phyloP scores from a whole-genome alignment of 2,888 invertebrate species.

The Doris montereyensis region DNA sequence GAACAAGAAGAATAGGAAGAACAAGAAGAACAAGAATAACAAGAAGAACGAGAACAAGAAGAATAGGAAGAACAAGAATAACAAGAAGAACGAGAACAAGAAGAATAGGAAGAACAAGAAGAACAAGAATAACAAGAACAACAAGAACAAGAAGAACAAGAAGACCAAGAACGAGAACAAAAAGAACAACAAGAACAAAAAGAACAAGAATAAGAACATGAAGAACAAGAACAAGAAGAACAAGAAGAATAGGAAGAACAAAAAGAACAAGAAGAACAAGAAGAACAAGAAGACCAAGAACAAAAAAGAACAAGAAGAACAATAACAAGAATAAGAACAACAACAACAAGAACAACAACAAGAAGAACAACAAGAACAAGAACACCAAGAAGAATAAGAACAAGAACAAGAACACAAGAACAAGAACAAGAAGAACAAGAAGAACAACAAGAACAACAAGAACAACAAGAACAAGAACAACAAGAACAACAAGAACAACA shows the following conservation, averaged over 20 bases:
- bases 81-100: not conserved
- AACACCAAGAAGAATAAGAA: not conserved
- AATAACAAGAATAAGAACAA: slow-evolving; percentile 6
- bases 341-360: not conserved
- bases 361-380: not conserved
- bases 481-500: too few relatives aligned
- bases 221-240: slow-evolving; percentile 4
- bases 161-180: not conserved
- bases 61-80: not conserved
- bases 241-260: slow-evolving; percentile 9
- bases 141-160: not conserved
- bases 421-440: not conserved
- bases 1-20: not conserved
- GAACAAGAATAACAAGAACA: not conserved
- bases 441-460: not conserved
- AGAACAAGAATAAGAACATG: not conserved
- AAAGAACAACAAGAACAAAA: not conserved
- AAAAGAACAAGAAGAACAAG: slow-evolving; percentile 27
- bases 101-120: not conserved
- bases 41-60: not conserved
- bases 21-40: not conserved
- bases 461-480: not conserved
- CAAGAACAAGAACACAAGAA: not conserved
- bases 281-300: not conserved
- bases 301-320: slow-evolving; percentile 9